These are phyloP conservation scores for Tolmerus cingulatus DNA, from an alignment of 2,888 invertebrate genomes.

Conservation along the genomic window DNA sequence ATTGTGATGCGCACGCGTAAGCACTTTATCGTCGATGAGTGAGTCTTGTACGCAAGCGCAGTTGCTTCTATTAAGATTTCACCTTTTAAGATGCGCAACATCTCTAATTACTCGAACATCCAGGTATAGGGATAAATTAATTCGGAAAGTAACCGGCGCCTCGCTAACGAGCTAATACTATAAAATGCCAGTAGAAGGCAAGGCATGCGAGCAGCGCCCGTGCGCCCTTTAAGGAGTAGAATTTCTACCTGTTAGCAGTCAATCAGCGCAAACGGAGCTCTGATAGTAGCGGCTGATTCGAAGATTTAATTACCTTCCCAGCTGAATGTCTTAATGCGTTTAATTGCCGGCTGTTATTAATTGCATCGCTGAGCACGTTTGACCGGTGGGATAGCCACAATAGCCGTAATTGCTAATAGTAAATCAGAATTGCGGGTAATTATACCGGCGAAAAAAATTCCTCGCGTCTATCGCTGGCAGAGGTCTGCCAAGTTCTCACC, in stretches of 20 bases:
- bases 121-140: not conserved
- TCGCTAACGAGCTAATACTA: not conserved
- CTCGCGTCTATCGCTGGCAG: not conserved
- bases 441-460: not conserved
- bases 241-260: not conserved
- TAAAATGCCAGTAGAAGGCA: not conserved
- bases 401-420: not conserved
- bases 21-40: not conserved
- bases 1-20: not conserved
- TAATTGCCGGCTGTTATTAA: not conserved
- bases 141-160: not conserved
- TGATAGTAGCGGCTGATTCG: not conserved
- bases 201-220: not conserved
- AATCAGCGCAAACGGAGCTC: not conserved
- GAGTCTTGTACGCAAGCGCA: not conserved
- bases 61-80: not conserved
- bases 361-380: not conserved
- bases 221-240: not conserved
- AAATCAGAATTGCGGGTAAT: slow-evolving; percentile 7
- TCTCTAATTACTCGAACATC: not conserved
- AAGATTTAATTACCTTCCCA: not conserved
- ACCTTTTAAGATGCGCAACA: not conserved
- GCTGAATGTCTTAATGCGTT: not conserved
- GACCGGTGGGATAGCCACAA: not conserved
- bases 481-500: not conserved